phyloP scores from a whole-genome alignment of 2,888 invertebrate genomes.

The Calliopum simillimum region DNA sequence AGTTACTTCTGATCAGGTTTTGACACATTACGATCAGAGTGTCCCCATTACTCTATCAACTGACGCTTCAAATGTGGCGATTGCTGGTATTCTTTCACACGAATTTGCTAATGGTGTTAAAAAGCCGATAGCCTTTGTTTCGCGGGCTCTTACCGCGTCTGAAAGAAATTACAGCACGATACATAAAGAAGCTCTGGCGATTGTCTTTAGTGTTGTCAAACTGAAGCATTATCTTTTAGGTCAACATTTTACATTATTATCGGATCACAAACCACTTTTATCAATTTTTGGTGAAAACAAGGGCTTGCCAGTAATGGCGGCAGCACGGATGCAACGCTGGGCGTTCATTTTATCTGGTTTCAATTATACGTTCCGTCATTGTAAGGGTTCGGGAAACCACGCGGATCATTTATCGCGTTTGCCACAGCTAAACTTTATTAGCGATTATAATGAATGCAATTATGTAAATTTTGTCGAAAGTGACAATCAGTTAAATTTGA shows the following conservation, averaged over 20 bases:
- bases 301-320: constrained; percentile 42
- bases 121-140: constrained; percentile 44
- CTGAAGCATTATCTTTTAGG: constrained; percentile 41
- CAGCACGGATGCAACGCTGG: too few species aligned
- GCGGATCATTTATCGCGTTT: constrained; percentile 29
- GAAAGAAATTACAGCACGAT: constrained; percentile 43
- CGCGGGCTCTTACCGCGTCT: constrained; percentile 39
- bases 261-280: constrained; percentile 42
- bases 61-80: constrained; percentile 45
- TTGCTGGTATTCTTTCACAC: constrained; percentile 44
- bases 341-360: constrained; percentile 45
- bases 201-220: constrained; percentile 41
- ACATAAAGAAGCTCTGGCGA: constrained; percentile 41
- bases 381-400: constrained; percentile 37
- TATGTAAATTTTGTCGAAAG: too few species aligned
- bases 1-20: too few species aligned
- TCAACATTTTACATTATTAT: constrained; percentile 37
- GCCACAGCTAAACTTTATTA: constrained; percentile 27
- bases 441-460: too few species aligned
- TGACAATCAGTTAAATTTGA: constrained; percentile 29
- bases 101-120: constrained; percentile 21
- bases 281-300: constrained; percentile 40
- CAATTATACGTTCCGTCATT: constrained; percentile 38
- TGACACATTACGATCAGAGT: too few species aligned
- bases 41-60: too few species aligned